Conservation (phyloP, 2,797 vertebrate species). For the Acridotheres tristis region DNA sequence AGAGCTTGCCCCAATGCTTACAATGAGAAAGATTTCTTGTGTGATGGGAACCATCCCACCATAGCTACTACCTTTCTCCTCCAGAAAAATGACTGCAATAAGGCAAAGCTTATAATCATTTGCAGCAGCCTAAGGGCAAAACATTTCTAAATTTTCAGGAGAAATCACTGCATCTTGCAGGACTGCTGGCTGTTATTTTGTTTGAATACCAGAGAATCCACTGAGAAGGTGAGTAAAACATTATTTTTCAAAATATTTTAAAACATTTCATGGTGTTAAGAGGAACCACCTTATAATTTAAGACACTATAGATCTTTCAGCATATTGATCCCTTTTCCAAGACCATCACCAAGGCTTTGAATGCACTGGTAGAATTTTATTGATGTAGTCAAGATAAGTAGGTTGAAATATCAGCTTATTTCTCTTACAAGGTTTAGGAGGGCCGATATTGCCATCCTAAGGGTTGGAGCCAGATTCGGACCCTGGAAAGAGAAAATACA, state of each 20-base stretch:
- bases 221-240: not conserved
- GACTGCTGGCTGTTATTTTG: not conserved
- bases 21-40: not conserved
- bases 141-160: not conserved
- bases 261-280: not conserved
- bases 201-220: not conserved
- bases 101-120: not conserved
- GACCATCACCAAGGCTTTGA: not conserved
- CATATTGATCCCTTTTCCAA: not conserved
- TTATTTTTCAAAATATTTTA: not conserved
- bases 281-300: not conserved
- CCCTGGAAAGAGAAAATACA: not conserved
- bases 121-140: not conserved
- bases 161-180: not conserved
- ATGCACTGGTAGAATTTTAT: not conserved
- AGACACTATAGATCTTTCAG: not conserved
- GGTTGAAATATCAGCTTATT: not conserved
- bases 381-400: rapidly evolving
- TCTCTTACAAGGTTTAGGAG: not conserved
- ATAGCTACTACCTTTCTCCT: not conserved
- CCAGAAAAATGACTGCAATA: not conserved
- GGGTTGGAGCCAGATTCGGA: not conserved
- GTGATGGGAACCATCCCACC: not conserved
- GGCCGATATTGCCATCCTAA: not conserved
- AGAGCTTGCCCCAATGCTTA: not conserved